A percentile compares a stretch with the other conserved stretches of the same genome.
phyloP scores from a whole-genome alignment of 1,140 invertebrate genomes.

The Diploscapter pachys region DNA sequence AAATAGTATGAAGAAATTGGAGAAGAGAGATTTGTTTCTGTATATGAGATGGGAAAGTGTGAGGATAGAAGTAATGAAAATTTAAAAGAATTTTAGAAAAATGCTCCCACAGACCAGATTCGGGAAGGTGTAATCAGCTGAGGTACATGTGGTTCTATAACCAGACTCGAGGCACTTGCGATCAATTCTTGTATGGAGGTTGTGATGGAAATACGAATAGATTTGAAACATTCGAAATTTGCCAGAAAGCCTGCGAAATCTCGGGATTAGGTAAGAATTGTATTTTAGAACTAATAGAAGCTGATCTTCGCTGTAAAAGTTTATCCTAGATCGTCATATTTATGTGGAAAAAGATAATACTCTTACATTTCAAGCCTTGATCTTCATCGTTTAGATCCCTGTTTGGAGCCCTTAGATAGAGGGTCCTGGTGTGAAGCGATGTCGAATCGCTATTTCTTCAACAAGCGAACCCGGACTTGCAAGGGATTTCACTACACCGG shows the following conservation, averaged over 20 bases:
- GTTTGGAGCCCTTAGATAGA: constrained; percentile 44
- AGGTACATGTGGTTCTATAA: constrained; percentile 54
- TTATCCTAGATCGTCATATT: background rate
- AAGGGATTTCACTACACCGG: constrained; percentile 55
- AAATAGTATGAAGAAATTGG: no score
- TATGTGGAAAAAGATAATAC: background rate
- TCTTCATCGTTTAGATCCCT: constrained; percentile 39
- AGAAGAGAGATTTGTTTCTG: no score
- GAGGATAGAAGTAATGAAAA: background rate
- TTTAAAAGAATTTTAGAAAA: constrained; percentile 36
- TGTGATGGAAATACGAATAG: constrained; percentile 52
- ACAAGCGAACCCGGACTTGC: constrained; percentile 43
- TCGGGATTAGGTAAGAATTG: constrained; percentile 37
- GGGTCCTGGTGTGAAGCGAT: constrained; percentile 52
- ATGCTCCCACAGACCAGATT: constrained; percentile 48
- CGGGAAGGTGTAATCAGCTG: constrained; percentile 50
- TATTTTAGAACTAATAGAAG: background rate
- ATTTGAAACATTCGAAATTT: constrained; percentile 48
- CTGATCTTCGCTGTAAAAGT: background rate
- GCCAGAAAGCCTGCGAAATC: constrained; percentile 51
- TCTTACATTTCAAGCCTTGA: background rate
- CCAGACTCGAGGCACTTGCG: constrained; percentile 46
- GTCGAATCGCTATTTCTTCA: constrained; percentile 51
- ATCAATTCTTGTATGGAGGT: constrained; percentile 52
- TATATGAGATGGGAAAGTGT: no score